Evolutionary conservation across 1,140 invertebrate genomes (phyloP).

Genomic region (Limonius californicus): DNA sequence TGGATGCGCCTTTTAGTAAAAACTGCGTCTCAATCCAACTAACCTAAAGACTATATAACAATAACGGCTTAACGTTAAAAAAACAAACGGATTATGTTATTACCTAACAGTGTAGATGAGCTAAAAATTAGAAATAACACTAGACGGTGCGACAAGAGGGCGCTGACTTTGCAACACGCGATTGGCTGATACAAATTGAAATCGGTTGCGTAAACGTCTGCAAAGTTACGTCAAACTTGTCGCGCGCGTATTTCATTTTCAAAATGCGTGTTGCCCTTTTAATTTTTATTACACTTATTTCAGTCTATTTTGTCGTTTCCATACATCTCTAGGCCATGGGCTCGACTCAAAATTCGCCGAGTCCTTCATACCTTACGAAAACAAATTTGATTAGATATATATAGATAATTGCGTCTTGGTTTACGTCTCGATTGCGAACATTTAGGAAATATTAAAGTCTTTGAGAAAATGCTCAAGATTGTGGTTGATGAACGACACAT

Average conservation of each 20-base stretch:
- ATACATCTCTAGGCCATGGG: too few species aligned
- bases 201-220: too few species aligned
- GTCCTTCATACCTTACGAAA: too few species aligned
- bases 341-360: too few species aligned
- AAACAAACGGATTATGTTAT: conserved; percentile 3
- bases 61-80: conserved; percentile 22
- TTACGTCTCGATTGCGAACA: neutral
- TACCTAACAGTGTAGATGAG: neutral
- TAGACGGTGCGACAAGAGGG: neutral
- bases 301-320: neutral
- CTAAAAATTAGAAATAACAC: neutral
- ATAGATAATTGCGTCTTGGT: neutral
- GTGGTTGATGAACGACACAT: neutral
- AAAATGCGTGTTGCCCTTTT: too few species aligned
- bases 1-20: conserved; percentile 20
- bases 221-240: too few species aligned
- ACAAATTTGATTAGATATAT: neutral
- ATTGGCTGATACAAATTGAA: neutral
- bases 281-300: neutral
- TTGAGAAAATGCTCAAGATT: neutral
- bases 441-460: neutral
- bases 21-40: conserved; percentile 18
- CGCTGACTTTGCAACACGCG: neutral
- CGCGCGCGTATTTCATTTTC: neutral
- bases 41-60: conserved; percentile 26